Conservation (phyloP, 2,888 invertebrate species). For the Notodonta ziczac region DNA sequence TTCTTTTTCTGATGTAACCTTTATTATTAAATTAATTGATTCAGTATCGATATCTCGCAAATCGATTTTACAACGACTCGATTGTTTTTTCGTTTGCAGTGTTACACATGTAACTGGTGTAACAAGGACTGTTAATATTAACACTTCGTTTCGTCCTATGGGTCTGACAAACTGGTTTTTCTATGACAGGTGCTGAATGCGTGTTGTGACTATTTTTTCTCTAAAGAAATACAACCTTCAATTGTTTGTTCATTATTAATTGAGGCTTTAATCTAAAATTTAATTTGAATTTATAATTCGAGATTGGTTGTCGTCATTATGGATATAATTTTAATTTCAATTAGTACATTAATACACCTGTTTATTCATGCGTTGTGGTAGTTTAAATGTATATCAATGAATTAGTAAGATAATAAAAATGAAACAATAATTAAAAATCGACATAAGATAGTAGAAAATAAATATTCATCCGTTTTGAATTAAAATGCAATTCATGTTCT, state of each 20-base stretch:
- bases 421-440: too few species aligned
- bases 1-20: constrained; percentile 53
- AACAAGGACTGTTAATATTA: constrained; percentile 23
- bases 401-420: too few species aligned
- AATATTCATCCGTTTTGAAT: neutral
- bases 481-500: neutral
- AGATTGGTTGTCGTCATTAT: constrained; percentile 5
- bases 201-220: constrained; percentile 22
- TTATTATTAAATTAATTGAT: constrained; percentile 50
- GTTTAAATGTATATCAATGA: too few species aligned
- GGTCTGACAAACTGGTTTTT: constrained; percentile 30
- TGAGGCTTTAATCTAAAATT: constrained; percentile 47
- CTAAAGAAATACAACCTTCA: constrained; percentile 41
- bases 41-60: constrained; percentile 53
- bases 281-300: constrained; percentile 44
- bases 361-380: too few species aligned
- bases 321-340: constrained; percentile 26
- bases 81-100: constrained; percentile 37
- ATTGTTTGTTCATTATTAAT: constrained; percentile 46
- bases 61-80: constrained; percentile 45
- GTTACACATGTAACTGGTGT: constrained; percentile 29
- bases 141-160: constrained; percentile 2
- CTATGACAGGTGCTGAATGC: constrained; percentile 41
- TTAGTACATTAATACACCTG: constrained; percentile 15
- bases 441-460: too few species aligned